Conservation (phyloP, 2,113 vertebrate genomes). For the Solea solea region DNA sequence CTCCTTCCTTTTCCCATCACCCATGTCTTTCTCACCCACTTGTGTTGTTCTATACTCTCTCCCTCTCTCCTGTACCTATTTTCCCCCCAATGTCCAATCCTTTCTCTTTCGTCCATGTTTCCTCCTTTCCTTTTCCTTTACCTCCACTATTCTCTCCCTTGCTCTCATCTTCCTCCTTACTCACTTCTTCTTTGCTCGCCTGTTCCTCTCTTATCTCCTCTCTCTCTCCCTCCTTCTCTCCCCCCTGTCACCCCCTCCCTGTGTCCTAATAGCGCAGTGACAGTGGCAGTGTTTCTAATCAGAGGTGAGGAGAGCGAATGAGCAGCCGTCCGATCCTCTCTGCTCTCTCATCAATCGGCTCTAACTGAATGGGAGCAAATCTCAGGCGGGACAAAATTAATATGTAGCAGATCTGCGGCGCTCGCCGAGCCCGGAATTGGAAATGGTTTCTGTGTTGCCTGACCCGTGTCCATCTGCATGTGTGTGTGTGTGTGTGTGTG, state of each 20-base stretch:
- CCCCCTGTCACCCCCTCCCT: constrained; percentile 65
- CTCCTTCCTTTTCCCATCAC: background rate
- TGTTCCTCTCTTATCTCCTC: constrained; percentile 21
- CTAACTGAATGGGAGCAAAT: constrained; percentile 97
- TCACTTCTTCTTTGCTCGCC: constrained; percentile 14
- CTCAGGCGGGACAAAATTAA: constrained; percentile 95
- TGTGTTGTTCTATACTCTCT: background rate
- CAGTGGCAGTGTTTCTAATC: constrained; percentile 95
- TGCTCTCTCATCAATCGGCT: constrained; percentile 99
- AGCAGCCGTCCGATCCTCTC: constrained; percentile 96
- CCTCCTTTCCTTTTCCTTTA: background rate
- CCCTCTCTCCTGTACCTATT: background rate
- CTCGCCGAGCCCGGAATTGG: constrained; percentile 84
- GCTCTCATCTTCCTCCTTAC: constrained; percentile 2
- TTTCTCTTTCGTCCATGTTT: background rate
- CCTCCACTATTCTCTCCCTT: background rate
- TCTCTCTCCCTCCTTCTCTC: constrained; percentile 61
- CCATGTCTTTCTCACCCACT: background rate
- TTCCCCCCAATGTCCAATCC: background rate
- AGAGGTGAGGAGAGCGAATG: constrained; percentile 99
- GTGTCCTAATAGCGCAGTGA: constrained; percentile 87
- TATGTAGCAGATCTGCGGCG: constrained; percentile 95
- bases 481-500: background rate
- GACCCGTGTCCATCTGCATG: constrained; percentile 63
- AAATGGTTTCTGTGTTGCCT: constrained; percentile 81